Base-by-base conservation (phyloP, 2,888 invertebrate genomes). In the Lutraria lutraria region DNA sequence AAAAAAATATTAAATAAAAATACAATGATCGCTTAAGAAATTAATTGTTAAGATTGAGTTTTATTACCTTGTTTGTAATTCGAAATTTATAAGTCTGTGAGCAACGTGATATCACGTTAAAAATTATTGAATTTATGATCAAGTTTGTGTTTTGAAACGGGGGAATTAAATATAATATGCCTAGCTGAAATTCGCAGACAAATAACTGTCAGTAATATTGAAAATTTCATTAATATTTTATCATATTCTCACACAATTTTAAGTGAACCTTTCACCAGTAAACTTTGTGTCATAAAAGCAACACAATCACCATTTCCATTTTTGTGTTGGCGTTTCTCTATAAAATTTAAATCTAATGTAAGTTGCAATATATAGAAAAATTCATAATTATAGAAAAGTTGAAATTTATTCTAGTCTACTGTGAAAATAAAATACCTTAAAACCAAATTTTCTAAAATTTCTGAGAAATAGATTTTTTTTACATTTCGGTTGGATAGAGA, bases 201-300 rank as follows among this genome's bases (percentile, higher is more conserved):
- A 56, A 76, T 76, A 76, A 76, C 29, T 76, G 76, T 34, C 76
- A 25, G 31, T 76, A 76, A 76, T 76, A 76, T 76, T 76, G 76
- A 31, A 76, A 76, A 76, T 76, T 76, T 31, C 29, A 34, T 76
- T 31, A 76, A 76, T 76, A 34, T 76, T 76, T 76, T 1, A 76
- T 76, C 3, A 76, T 31, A 76, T 25, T 76, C 34, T 76, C 76
- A 76, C 76, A 31, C 29, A 34, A 31, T 8, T 15, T 76, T 16
- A 19, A 76, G 76, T 76, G 76, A 76, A 76, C 76, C 76, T 1
- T 34, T 13, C 31, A 76, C 76, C 76, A 31, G 10, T 76, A 31
- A 76, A 76, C 31, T 76, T 31, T 34, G 31, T 31, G 25, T 34
- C 12, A 76, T 25, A 31, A 16, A 13, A 31, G 10, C 76, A 13